A percentile compares a stretch with the other conserved stretches of the same genome.
These are phyloP conservation scores for Noctua janthe DNA, from an alignment of 2,888 invertebrate genomes.

Conservation along the genomic window DNA sequence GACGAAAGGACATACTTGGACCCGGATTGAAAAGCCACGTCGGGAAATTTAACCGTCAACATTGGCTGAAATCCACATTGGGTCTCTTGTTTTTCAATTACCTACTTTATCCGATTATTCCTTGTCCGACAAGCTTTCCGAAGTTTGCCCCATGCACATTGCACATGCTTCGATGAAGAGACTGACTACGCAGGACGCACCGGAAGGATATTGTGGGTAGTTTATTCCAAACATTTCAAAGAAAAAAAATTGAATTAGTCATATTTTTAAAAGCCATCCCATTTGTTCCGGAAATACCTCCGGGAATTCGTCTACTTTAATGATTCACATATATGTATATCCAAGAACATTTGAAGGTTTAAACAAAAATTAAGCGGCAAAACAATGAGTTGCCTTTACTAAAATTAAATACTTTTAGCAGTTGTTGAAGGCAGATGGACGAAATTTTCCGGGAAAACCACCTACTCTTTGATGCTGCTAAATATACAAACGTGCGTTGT, in stretches of 20 bases:
- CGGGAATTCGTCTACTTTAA: constrained; percentile 1
- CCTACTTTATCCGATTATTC: background rate
- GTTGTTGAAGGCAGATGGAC: constrained; percentile 25
- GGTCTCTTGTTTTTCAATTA: no score
- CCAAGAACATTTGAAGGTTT: constrained; percentile 36
- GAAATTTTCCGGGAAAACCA: constrained; percentile 44
- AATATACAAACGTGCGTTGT: constrained; percentile 13
- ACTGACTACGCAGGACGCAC: background rate
- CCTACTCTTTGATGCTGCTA: constrained; percentile 6
- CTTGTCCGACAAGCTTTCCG: background rate
- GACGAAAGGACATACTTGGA: no score
- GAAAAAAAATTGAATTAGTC: constrained; percentile 3
- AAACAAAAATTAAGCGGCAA: constrained; percentile 25
- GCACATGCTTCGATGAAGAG: background rate
- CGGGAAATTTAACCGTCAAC: no score
- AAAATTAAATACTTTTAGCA: constrained; percentile 35
- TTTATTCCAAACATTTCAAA: constrained; percentile 18
- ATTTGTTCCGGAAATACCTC: constrained; percentile 46
- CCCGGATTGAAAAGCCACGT: no score
- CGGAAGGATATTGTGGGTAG: constrained; percentile 7
- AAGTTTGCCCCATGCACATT: background rate
- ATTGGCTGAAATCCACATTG: no score
- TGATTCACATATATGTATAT: constrained; percentile 43
- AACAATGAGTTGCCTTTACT: constrained; percentile 29
- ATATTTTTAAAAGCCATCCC: constrained; percentile 12